Conservation (phyloP, 1,140 invertebrate species). For the Hyles vespertilio region DNA sequence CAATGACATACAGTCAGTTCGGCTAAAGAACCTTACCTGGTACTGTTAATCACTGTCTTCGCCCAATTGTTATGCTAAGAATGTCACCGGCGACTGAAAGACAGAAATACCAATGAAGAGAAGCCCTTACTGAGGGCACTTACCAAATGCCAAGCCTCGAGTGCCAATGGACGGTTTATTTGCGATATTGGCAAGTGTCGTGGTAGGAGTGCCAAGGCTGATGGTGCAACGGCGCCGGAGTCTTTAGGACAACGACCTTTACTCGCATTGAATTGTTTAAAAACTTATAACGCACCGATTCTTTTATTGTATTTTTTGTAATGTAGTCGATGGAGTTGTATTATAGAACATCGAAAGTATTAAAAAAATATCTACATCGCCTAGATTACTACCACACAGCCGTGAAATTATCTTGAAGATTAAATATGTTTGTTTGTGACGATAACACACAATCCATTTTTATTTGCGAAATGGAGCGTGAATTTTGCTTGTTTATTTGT, state of each 20-base stretch:
- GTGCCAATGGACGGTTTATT: constrained; percentile 68
- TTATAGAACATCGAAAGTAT: too few species aligned
- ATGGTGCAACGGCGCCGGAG: constrained; percentile 48
- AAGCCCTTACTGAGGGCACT: constrained; percentile 45
- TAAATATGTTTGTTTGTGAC: too few species aligned
- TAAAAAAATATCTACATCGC: too few species aligned
- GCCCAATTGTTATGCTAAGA: constrained; percentile 14
- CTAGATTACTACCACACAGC: not conserved
- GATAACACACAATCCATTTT: too few species aligned
- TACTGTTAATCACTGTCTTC: too few species aligned
- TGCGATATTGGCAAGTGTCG: constrained; percentile 63
- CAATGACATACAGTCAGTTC: too few species aligned
- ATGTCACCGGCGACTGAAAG: constrained; percentile 26
- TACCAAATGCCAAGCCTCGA: constrained; percentile 49
- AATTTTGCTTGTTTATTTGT: too few species aligned
- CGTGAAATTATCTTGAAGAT: too few species aligned
- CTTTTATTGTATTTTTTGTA: not conserved
- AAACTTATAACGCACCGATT: constrained; percentile 17
- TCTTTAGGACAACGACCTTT: constrained; percentile 54
- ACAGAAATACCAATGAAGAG: constrained; percentile 32
- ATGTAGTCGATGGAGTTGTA: too few species aligned
- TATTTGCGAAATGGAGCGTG: too few species aligned
- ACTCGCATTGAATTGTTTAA: constrained; percentile 13
- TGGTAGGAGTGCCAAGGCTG: constrained; percentile 51
- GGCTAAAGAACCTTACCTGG: too few species aligned